Conservation (phyloP, 2,888 invertebrate species). For the Auanema sp. region DNA sequence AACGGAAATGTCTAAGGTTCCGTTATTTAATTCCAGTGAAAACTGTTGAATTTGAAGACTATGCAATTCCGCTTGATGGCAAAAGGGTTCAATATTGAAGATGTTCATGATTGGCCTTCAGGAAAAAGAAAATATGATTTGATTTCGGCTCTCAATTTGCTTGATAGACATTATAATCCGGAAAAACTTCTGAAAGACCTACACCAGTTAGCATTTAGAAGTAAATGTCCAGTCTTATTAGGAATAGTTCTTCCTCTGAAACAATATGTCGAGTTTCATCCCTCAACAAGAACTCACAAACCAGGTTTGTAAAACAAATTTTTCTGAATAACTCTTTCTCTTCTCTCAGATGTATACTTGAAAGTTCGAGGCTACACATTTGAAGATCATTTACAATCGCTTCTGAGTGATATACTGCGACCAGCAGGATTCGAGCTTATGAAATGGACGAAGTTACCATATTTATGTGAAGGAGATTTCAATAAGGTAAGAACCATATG, state of each 20-base stretch:
- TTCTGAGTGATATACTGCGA: constrained; percentile 72
- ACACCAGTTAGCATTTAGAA: constrained; percentile 74
- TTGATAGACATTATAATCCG: constrained; percentile 86
- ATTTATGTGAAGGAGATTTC: constrained; percentile 89
- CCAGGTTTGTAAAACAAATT: constrained; percentile 30
- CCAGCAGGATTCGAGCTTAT: constrained; percentile 76
- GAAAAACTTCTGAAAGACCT: constrained; percentile 78
- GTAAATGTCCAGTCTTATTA: constrained; percentile 69
- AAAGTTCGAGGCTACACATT: constrained; percentile 65
- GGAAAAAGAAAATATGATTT: constrained; percentile 69
- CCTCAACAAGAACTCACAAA: constrained; percentile 27
- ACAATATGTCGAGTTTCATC: constrained; percentile 82
- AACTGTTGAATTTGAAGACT: constrained; percentile 63
- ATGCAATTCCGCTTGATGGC: constrained; percentile 81
- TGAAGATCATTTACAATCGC: constrained; percentile 76
- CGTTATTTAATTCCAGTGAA: background rate
- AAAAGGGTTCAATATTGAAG: constrained; percentile 78
- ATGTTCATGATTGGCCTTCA: constrained; percentile 44
- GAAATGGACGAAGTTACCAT: constrained; percentile 87
- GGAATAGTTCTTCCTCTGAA: constrained; percentile 90
- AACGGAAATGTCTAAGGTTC: constrained; percentile 81
- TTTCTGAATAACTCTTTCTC: background rate
- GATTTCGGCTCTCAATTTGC: constrained; percentile 85
- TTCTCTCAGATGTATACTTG: constrained; percentile 62
- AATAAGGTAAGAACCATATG: constrained; percentile 29